Base-by-base conservation (phyloP, 2,797 vertebrate genomes). In the Girardinus metallicus region DNA sequence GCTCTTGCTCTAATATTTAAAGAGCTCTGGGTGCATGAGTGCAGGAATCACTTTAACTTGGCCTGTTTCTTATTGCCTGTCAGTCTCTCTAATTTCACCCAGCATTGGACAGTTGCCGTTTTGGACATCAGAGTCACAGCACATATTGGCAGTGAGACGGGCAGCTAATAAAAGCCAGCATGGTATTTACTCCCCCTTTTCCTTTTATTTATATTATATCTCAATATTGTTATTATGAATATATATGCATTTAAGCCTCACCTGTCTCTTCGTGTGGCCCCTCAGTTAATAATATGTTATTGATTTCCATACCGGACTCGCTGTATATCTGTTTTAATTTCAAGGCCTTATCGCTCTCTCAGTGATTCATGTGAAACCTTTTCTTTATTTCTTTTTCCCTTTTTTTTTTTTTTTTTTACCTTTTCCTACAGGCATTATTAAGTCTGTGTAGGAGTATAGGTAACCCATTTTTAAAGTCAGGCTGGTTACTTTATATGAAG, bases 61-160 rank as follows among this genome's bases (percentile, higher is more conserved):
- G 90, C 91, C 94, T 89, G 87, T 93, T 95, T 93, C 94, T 96
- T 96, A 96, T 96, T 96, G 94, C 94, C 95, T 96, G 96, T 95
- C 96, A 96, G 91, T 96, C 95, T 95, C 81, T 94, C 93, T 96
- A 96, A 96, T 96, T 95, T 96, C 93, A 96, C 95, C 90, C 82
- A 93, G 91, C 91, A 77, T 93, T 68, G 95, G 95, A 96, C 95
- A 95, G 96, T 96, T 96, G 95, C 93, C 90, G 90, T 93, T 94
- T 96, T 91, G 95, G 95, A 94, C 95, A 91, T 91, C 80, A 46
- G 85, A 96, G 95, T 95, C 95, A 91, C 85, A 86, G 94, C 94
- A 92, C 93, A 96, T 96, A 96, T 96, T 95, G 95, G 92, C 91
- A 93, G 90, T 73, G 79, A 96, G 96, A 96, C 93, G 95, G 95